These are phyloP conservation scores for Hippocampus zosterae DNA, from an alignment of 2,113 vertebrate genomes.

Conservation along the genomic window DNA sequence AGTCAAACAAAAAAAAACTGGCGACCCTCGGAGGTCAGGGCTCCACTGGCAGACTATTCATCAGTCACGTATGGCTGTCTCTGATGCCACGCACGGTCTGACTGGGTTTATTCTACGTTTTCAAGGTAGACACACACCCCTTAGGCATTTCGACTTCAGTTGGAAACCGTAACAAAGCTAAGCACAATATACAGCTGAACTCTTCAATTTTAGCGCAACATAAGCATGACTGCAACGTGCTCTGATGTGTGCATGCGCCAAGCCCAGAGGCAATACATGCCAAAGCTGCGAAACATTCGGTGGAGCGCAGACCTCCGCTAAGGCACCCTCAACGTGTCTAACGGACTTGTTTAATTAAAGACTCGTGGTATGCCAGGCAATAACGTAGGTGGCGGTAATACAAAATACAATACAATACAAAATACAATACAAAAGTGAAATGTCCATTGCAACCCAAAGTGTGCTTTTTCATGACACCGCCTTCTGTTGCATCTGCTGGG, in stretches of 20 bases:
- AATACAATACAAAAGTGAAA: background rate
- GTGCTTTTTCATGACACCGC: background rate
- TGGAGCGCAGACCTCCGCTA: background rate
- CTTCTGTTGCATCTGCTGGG: background rate
- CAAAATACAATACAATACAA: too few species aligned
- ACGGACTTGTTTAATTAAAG: background rate
- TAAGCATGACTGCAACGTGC: background rate
- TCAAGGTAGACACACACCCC: conserved; percentile 38
- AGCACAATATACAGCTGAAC: background rate
- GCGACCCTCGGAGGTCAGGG: conserved; percentile 56
- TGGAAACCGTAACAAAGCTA: background rate
- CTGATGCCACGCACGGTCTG: conserved; percentile 22
- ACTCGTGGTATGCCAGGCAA: background rate
- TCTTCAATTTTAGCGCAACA: background rate
- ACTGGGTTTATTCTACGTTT: conserved; percentile 27
- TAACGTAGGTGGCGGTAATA: background rate
- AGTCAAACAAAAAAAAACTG: conserved; percentile 38
- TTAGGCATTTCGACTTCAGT: conserved; percentile 14
- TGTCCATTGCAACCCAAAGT: background rate
- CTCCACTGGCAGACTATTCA: conserved; percentile 43
- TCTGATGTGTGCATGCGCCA: background rate
- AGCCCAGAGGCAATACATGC: background rate
- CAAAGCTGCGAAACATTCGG: background rate
- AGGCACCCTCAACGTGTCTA: background rate
- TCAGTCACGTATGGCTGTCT: conserved; percentile 37